These are phyloP conservation scores for Stenichneumon culpator DNA, from an alignment of 2,888 invertebrate species.

Conservation along the genomic window DNA sequence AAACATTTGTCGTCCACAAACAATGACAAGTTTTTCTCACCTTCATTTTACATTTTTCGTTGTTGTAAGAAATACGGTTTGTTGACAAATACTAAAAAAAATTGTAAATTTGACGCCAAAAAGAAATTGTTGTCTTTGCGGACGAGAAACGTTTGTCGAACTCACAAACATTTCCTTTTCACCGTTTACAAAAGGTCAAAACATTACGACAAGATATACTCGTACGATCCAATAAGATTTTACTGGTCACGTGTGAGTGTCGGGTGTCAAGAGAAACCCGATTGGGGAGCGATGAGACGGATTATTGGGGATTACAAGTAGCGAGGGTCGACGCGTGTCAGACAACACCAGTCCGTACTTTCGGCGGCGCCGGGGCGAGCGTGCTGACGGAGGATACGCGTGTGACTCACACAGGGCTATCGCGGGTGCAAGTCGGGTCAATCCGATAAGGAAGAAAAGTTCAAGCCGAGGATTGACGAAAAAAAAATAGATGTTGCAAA, in stretches of 20 bases:
- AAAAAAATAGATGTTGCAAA: neutral
- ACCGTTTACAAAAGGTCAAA: neutral
- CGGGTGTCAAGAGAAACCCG: conserved; percentile 53
- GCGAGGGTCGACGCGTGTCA: conserved; percentile 64
- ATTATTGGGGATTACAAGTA: conserved; percentile 61
- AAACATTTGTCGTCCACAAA: neutral
- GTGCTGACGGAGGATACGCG: conserved; percentile 30
- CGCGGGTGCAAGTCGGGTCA: conserved; percentile 2
- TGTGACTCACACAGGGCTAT: conserved; percentile 41
- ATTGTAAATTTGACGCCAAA: neutral
- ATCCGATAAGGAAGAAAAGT: neutral
- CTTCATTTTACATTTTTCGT: neutral
- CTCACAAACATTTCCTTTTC: neutral
- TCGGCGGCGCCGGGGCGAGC: conserved; percentile 45
- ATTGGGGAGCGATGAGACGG: conserved; percentile 30
- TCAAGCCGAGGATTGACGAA: neutral
- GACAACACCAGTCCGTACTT: conserved; percentile 32
- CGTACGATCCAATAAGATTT: conserved; percentile 11
- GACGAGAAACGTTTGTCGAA: neutral
- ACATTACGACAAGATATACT: neutral
- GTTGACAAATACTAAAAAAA: neutral
- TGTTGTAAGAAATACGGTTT: neutral
- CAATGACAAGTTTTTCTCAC: neutral
- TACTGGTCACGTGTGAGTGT: conserved; percentile 52
- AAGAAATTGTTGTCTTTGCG: neutral